A percentile compares a stretch with the other conserved stretches of the same genome.
These are phyloP conservation scores for Acronicta alni DNA, from an alignment of 2,888 invertebrate species.

Conservation along the genomic window DNA sequence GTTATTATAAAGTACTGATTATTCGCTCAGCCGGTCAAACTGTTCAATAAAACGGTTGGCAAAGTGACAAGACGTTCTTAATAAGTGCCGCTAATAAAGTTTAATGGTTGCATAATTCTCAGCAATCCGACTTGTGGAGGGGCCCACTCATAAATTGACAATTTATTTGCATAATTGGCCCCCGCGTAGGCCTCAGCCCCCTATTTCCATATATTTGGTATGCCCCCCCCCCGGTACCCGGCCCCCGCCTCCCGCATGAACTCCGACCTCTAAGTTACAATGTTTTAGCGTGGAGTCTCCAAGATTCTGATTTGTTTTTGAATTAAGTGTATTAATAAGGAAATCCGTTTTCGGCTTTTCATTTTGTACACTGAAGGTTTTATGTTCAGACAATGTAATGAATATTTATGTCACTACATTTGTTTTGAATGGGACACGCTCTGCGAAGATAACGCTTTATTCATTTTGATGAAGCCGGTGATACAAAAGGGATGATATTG, in stretches of 20 bases:
- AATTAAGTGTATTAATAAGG: constrained; percentile 34
- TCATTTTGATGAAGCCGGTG: constrained; percentile 10
- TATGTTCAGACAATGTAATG: constrained; percentile 26
- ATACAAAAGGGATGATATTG: neutral
- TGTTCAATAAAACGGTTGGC: neutral
- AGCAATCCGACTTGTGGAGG: constrained; percentile 9
- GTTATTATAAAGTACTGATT: too few relatives aligned
- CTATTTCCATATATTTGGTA: neutral
- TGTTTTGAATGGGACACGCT: constrained; percentile 21
- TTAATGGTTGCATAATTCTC: constrained; percentile 30
- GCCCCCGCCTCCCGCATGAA: neutral
- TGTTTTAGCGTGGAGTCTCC: constrained; percentile 8
- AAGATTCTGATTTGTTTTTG: constrained; percentile 39
- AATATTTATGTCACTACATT: constrained; percentile 36
- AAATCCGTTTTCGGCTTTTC: constrained; percentile 24
- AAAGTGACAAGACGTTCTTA: neutral
- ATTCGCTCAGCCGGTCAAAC: neutral
- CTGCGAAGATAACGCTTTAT: constrained; percentile 10
- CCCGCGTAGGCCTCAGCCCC: neutral
- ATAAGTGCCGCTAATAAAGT: constrained; percentile 23
- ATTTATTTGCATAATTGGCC: constrained; percentile 62
- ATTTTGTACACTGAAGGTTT: constrained; percentile 21
- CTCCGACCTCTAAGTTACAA: constrained; percentile 8
- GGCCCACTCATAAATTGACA: constrained; percentile 55
- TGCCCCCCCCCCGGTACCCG: neutral